These are phyloP conservation scores for Lethocerus indicus DNA, from an alignment of 1,140 invertebrate species.

Conservation along the genomic window DNA sequence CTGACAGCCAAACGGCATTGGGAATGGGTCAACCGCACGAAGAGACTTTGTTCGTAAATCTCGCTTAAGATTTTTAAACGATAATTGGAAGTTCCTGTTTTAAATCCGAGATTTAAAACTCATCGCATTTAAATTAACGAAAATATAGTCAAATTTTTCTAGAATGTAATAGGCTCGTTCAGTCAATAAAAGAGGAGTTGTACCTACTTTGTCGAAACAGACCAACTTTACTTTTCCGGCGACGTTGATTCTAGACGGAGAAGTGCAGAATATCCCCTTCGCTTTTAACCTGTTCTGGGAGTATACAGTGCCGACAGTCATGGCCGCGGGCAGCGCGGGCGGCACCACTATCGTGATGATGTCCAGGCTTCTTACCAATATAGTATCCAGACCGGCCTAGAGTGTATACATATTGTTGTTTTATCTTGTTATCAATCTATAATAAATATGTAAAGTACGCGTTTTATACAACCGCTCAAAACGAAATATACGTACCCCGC, in stretches of 20 bases:
- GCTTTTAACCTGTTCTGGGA: slow-evolving; percentile 64
- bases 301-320: slow-evolving; percentile 72
- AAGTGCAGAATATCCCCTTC: slow-evolving; percentile 75
- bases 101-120: background rate
- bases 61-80: background rate
- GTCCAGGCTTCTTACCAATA: slow-evolving; percentile 51
- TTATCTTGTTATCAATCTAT: slow-evolving; percentile 3
- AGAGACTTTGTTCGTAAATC: background rate
- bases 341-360: slow-evolving; percentile 89
- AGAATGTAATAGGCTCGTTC: background rate
- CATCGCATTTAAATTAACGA: slow-evolving; percentile 1
- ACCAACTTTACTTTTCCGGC: slow-evolving; percentile 76
- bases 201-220: slow-evolving; percentile 80
- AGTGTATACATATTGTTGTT: slow-evolving; percentile 8
- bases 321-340: slow-evolving; percentile 79
- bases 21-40: background rate
- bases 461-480: too few relatives aligned
- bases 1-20: too few relatives aligned
- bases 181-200: too few relatives aligned
- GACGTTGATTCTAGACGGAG: slow-evolving; percentile 72
- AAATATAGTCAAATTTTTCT: background rate
- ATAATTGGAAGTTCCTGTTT: background rate
- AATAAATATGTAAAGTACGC: too few relatives aligned
- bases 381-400: slow-evolving; percentile 25
- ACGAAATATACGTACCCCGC: slow-evolving; percentile 30